These are phyloP conservation scores for Lophochroa leadbeateri DNA, from an alignment of 2,113 vertebrate genomes.

Conservation along the genomic window DNA sequence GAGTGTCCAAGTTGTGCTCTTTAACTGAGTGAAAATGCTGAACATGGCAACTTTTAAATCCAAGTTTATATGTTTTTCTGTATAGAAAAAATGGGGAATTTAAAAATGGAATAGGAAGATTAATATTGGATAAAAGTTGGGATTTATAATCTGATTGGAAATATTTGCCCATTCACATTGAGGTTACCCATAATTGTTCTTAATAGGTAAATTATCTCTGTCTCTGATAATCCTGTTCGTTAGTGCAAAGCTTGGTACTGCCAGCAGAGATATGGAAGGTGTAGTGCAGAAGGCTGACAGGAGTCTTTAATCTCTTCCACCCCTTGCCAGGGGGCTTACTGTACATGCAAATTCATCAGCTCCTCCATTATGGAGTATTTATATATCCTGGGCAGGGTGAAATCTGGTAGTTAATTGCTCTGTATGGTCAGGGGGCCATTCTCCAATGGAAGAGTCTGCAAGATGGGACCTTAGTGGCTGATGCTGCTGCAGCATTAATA, in stretches of 20 bases:
- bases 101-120: not conserved
- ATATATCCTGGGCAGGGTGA: not conserved
- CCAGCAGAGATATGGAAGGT: constrained; percentile 2
- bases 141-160: not conserved
- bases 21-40: not conserved
- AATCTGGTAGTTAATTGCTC: constrained; percentile 14
- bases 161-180: not conserved
- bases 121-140: not conserved
- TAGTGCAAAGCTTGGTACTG: constrained; percentile 12
- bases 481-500: not conserved
- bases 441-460: not conserved
- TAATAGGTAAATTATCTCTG: constrained; percentile 15
- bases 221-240: not conserved
- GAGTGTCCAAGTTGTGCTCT: not conserved
- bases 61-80: not conserved
- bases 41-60: not conserved
- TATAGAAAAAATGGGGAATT: not conserved
- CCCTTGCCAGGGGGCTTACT: constrained; percentile 13
- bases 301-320: constrained; percentile 19
- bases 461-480: not conserved
- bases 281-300: not conserved
- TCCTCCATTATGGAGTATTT: not conserved
- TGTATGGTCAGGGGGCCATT: not conserved
- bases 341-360: constrained; percentile 15
- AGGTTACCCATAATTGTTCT: not conserved